Evolutionary conservation across 2,888 invertebrate genomes (phyloP), one percentile per base, ranked within the genome.

Genomic region (Oscheius sp.): DNA sequence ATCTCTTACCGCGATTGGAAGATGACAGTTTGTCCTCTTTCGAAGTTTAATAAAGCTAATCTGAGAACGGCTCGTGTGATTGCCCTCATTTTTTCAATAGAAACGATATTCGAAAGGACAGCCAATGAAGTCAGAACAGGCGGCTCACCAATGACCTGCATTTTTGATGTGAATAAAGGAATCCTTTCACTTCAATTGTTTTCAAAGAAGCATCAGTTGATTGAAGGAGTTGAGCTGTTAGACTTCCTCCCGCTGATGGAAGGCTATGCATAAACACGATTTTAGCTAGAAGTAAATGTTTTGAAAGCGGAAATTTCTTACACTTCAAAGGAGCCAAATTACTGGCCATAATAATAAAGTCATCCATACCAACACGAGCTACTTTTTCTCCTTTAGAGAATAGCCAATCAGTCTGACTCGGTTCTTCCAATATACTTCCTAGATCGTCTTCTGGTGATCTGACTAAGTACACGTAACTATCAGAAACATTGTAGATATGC

Each of bases 401-500:
- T 0, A 76, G 46, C 45, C 46, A 73, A 8, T 55, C 52, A 0
- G 72, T 46, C 1, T 72, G 33, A 17, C 73, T 73, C 3, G 72
- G 70, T 34, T 58, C 66, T 20, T 70, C 63, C 17, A 61, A 42
- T 37, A 74, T 65, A 17, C 64, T 53, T 31, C 70, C 69, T 1
- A 50, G 48, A 25, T 72, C 69, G 6, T 50, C 50, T 20, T 71
- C 37, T 3, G 65, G 45, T 34, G 70, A 29, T 46, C 65, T 64
- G 1, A 71, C 71, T 8, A 76, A 57, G 37, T 76, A 76, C 25
- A 76, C 61, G 27, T 74, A 76, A 27, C 67, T 52, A 5, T 71
- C 70, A 10, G 71, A 73, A 23, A 76, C 73, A 37, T 34, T 65
- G 55, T 76, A 74, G 52, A 76, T 74, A 53, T 71, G 72, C 76